Conservation (phyloP, 1,140 invertebrate species). For the Aphidius gifuensis region DNA sequence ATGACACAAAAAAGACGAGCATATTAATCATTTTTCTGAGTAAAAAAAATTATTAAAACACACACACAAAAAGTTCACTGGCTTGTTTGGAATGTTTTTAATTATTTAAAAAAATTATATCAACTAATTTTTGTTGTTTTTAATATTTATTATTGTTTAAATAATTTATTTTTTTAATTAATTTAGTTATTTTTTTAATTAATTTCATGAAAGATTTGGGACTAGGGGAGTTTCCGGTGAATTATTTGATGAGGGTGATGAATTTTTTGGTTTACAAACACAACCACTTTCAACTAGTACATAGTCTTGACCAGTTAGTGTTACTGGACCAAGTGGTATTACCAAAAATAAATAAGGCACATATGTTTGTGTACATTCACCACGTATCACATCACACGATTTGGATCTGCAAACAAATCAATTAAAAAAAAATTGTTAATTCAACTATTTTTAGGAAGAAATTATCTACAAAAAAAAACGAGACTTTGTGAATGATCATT, state of each 20-base stretch:
- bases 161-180: slow-evolving; percentile 15
- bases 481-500: too few relatives aligned
- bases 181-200: slow-evolving; percentile 21
- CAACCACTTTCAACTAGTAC: slow-evolving; percentile 89
- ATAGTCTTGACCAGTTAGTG: slow-evolving; percentile 87
- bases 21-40: not conserved
- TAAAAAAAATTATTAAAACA: too few relatives aligned
- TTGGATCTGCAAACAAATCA: slow-evolving; percentile 60
- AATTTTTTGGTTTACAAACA: slow-evolving; percentile 82
- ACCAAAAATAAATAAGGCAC: slow-evolving; percentile 88
- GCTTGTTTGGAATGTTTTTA: too few relatives aligned
- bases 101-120: slow-evolving; percentile 3
- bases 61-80: too few relatives aligned
- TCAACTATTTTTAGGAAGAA: not conserved
- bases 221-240: slow-evolving; percentile 37
- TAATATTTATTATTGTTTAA: not conserved
- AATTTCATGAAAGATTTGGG: slow-evolving; percentile 43
- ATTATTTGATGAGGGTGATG: slow-evolving; percentile 42
- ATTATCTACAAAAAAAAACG: too few relatives aligned
- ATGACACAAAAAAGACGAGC: too few relatives aligned
- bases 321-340: slow-evolving; percentile 84
- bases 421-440: too few relatives aligned
- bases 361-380: slow-evolving; percentile 88
- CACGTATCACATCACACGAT: slow-evolving; percentile 83
- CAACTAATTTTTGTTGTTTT: not conserved